These are phyloP conservation scores for Hyperopisus bebe DNA, from an alignment of 2,113 vertebrate species.

Conservation along the genomic window DNA sequence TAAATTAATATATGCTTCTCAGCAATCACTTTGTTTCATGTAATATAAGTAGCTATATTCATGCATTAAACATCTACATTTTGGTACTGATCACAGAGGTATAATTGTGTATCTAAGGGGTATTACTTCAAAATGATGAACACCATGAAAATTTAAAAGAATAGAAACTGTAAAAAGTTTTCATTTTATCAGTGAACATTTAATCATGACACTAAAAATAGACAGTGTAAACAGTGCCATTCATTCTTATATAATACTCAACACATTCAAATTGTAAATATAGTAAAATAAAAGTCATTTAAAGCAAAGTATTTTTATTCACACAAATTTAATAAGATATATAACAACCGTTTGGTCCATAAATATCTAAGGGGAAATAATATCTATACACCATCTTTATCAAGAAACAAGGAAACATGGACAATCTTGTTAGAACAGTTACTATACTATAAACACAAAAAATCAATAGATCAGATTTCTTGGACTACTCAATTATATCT, in stretches of 20 bases:
- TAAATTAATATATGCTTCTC: constrained; percentile 58
- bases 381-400: constrained; percentile 99
- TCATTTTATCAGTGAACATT: constrained; percentile 43
- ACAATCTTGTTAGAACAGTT: constrained; percentile 99
- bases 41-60: constrained; percentile 72
- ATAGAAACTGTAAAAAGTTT: constrained; percentile 41
- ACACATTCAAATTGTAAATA: constrained; percentile 56
- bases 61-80: constrained; percentile 85
- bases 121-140: constrained; percentile 80
- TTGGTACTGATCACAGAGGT: constrained; percentile 62
- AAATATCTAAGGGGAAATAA: constrained; percentile 99
- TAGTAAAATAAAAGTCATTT: constrained; percentile 97
- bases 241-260: constrained; percentile 35
- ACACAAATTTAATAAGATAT: constrained; percentile 99
- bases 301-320: constrained; percentile 97
- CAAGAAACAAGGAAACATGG: constrained; percentile 99
- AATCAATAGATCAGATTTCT: constrained; percentile 98
- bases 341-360: constrained; percentile 99
- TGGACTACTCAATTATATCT: constrained; percentile 94
- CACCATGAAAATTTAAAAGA: constrained; percentile 61
- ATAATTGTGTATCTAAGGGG: constrained; percentile 89
- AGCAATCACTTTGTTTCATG: constrained; percentile 73
- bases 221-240: constrained; percentile 27
- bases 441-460: constrained; percentile 99
- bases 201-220: constrained; percentile 45